Evolutionary conservation across 2,113 vertebrate species (phyloP), one percentile per base, ranked within the genome.

Genomic region (Rhabdomys dilectus): DNA sequence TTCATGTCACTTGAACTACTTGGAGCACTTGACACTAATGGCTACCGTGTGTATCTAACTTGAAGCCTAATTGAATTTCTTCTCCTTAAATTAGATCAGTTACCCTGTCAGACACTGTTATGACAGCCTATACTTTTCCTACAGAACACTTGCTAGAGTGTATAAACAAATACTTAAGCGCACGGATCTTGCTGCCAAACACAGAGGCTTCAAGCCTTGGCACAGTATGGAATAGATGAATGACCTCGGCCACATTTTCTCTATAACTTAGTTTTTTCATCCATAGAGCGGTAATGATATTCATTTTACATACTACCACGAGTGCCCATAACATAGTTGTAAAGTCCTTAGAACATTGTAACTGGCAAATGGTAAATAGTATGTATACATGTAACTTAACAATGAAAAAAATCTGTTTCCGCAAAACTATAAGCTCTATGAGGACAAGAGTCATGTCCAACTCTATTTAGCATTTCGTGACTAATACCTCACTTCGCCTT

Each of bases 21-120:
- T 51, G 24, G 24, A 86, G 60, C 78, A 94, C 62, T 94, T 91
- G 53, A 72, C 77, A 64, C 6, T 36, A 96, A 91, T 75, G 42
- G 31, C 5, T 2, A 48, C 12, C 72, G 1, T 0, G 73, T 88
- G 48, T 70, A n/a, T 88, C 36, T 17, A 89, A 91, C 15, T 81
- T 88, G 26, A 94, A 34, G 17, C 77, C 66, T 91, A 94, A 91
- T 81, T 93, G 88, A 13, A 91, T 82, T 51, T 75, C n/a, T 92
- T 88, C 10, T 12, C 48, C 21, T 62, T 36, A 94, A 82, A 78
- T 76, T 62, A 96, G 58, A 75, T 81, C 53, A 89, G 64, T 64
- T 62, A 3, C 21, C 72, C 64, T 78, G 39, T 88, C 68, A 73
- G 34, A 89, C 39, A 3, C 34, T 68, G 24, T 62, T 66, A 26